phyloP scores from a whole-genome alignment of 2,888 invertebrate species.

The Ornithoptera alexandrae region DNA sequence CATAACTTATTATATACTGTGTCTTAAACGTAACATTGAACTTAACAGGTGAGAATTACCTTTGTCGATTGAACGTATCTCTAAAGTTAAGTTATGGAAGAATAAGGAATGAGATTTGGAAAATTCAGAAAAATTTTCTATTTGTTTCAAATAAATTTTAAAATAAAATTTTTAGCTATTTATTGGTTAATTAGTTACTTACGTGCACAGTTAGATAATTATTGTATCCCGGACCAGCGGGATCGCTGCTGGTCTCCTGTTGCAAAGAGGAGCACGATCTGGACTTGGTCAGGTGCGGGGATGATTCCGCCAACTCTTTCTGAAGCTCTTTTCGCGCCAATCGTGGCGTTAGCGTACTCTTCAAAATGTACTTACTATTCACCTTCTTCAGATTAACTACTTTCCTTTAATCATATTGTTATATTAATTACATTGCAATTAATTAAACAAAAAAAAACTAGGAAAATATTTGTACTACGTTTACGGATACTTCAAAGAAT shows the following conservation, averaged over 20 bases:
- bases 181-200: slow-evolving; percentile 47
- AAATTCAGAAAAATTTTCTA: too few relatives aligned
- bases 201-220: slow-evolving; percentile 89
- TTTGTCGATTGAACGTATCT: too few relatives aligned
- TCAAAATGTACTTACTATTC: slow-evolving; percentile 90
- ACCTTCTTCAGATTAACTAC: slow-evolving; percentile 85
- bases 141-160: too few relatives aligned
- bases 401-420: slow-evolving; percentile 70
- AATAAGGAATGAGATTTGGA: too few relatives aligned
- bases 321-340: slow-evolving; percentile 85
- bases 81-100: too few relatives aligned
- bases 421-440: not conserved
- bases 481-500: too few relatives aligned
- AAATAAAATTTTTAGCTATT: not conserved
- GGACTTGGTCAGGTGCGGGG: slow-evolving; percentile 82
- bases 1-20: slow-evolving; percentile 13
- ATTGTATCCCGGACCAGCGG: slow-evolving; percentile 81
- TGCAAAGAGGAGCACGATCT: slow-evolving; percentile 86
- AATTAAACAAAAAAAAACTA: too few relatives aligned
- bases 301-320: slow-evolving; percentile 81
- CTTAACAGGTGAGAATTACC: too few relatives aligned
- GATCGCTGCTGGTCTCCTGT: slow-evolving; percentile 76
- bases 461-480: too few relatives aligned
- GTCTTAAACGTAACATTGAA: slow-evolving; percentile 1
- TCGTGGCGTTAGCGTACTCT: slow-evolving; percentile 89